Evolutionary conservation across 2,113 vertebrate genomes (phyloP), one percentile per base, ranked within the genome.

Genomic region (Machaerirhynchus nigripectus): DNA sequence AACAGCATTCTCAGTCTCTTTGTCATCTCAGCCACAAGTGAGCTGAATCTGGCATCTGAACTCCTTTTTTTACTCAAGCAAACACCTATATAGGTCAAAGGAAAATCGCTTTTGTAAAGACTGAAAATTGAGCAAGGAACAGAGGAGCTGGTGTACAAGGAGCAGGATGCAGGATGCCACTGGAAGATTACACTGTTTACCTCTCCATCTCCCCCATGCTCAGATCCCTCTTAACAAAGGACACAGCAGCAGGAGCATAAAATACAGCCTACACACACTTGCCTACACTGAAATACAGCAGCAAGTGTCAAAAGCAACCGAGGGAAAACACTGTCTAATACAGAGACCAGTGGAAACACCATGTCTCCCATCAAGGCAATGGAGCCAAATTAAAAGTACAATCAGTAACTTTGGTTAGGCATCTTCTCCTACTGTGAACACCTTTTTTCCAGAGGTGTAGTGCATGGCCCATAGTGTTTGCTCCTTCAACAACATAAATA

Each of bases 51-150:
- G 87, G 61, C 80, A 93, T 39, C 73, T 80, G 75, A 96, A 85
- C 75, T 94, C 67, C 55, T 94, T 93, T 93, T 88, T 88, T 80
- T 57, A 88, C 75, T 88, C 92, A 91, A 63, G 78, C 71, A 94
- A 94, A 80, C 87, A 80, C 75, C 91, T 88, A 86, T 80, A 52
- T 70, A 91, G 93, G 90, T 94, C 93, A 93, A 94, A 90, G 75
- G 50, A 95, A 96, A 97, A 97, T 93, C 94, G 93, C 78, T 96
- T 96, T 93, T 95, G 84, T 95, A 93, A 94, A 90, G 89, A 95
- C 83, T 90, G 67, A 94, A 96, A 97, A 96, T 28, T 95, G 94
- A 94, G 85, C 85, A 85, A 73, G 87, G 78, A 93, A 90, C 71
- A 77, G 13, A 88, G 71, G 93, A 61, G 24, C 47, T 44, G 59